Conservation (phyloP, 2,113 vertebrate genomes). For the Cettia cetti region DNA sequence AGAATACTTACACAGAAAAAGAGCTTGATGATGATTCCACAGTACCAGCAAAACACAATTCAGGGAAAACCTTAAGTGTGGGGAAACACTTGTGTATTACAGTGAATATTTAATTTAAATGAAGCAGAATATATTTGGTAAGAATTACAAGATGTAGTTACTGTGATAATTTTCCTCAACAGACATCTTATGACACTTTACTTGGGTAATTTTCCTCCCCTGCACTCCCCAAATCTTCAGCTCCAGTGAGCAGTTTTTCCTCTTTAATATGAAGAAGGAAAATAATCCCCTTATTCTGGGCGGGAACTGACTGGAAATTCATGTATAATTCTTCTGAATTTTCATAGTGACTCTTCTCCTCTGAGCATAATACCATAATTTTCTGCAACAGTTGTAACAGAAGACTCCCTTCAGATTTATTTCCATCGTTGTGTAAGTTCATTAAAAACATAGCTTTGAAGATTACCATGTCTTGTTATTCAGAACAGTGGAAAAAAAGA, state of each 20-base stretch:
- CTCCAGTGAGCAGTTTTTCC: not conserved
- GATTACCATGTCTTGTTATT: not conserved
- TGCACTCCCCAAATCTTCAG: not conserved
- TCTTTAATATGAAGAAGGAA: not conserved
- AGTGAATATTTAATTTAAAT: not conserved
- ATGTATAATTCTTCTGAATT: not conserved
- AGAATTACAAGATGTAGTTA: not conserved
- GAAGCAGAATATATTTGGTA: not conserved
- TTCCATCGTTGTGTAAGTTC: not conserved
- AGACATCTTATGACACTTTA: not conserved
- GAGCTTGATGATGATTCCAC: not conserved
- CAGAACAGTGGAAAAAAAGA: not conserved
- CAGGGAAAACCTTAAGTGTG: not conserved
- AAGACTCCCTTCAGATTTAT: not conserved
- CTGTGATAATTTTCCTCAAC: not conserved
- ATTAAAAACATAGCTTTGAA: not conserved
- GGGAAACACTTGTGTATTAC: not conserved
- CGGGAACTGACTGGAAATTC: not conserved
- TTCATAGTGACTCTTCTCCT: not conserved
- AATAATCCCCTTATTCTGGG: not conserved
- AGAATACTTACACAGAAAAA: not conserved
- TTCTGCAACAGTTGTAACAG: not conserved
- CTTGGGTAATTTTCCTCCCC: not conserved
- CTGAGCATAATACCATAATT: not conserved
- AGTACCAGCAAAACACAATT: not conserved